phyloP scores from a whole-genome alignment of 2,113 vertebrate genomes.

The Meles meles region DNA sequence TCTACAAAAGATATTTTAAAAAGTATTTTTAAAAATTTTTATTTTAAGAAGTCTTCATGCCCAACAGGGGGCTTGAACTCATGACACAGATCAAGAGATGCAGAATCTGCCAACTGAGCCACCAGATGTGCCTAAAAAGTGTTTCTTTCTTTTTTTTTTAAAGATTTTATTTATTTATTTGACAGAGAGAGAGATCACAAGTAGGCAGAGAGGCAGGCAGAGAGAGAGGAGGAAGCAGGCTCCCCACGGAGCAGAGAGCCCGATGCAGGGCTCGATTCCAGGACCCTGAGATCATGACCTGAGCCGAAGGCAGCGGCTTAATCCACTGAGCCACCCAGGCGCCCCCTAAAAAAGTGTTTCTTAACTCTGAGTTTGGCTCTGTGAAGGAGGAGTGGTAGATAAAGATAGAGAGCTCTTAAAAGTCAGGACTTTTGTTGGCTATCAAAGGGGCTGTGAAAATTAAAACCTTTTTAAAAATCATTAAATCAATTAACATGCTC shows the following conservation, averaged over 20 bases:
- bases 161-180: too few relatives aligned
- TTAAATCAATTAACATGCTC: slow-evolving; percentile 1
- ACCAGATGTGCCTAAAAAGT: background rate
- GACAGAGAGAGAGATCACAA: too few relatives aligned
- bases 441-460: background rate
- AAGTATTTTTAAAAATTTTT: background rate
- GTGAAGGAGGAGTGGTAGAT: background rate
- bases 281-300: too few relatives aligned
- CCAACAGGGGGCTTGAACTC: background rate
- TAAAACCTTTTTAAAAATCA: background rate
- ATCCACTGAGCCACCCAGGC: too few relatives aligned
- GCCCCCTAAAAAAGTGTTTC: background rate
- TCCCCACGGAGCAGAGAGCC: too few relatives aligned
- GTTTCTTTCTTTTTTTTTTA: too few relatives aligned
- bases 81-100: background rate
- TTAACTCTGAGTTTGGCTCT: slow-evolving; percentile 7
- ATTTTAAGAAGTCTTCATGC: background rate
- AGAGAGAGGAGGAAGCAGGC: too few relatives aligned
- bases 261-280: too few relatives aligned
- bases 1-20: background rate
- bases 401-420: background rate
- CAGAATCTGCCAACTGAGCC: background rate
- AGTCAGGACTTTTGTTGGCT: background rate
- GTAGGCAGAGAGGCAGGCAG: too few relatives aligned
- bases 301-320: too few relatives aligned